Conservation (phyloP, 1,140 invertebrate species). For the Sitobion miscanthi region DNA sequence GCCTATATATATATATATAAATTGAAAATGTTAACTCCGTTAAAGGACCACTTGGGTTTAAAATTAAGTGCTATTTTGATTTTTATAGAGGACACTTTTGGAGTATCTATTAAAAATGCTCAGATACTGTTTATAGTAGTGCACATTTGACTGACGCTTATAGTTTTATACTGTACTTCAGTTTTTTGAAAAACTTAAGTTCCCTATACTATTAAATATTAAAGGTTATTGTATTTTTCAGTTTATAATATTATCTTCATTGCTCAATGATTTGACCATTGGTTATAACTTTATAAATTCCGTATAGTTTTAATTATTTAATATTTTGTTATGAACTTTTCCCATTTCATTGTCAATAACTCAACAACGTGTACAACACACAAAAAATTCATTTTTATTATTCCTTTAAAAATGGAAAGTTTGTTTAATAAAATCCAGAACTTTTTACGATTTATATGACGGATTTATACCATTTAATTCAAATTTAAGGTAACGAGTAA, state of each 20-base stretch:
- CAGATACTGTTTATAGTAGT: not conserved
- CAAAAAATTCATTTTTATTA: too few species aligned
- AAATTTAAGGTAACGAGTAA: not conserved
- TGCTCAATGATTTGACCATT: not conserved
- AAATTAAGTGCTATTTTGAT: not conserved
- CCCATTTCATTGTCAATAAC: too few species aligned
- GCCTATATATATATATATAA: not conserved
- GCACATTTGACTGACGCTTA: not conserved
- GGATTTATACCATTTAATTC: not conserved
- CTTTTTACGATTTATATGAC: not conserved
- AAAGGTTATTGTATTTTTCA: not conserved
- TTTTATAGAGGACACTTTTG: not conserved
- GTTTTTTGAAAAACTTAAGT: not conserved
- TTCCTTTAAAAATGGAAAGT: too few species aligned
- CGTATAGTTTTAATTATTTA: too few species aligned
- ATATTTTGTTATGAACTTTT: too few species aligned
- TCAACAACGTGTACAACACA: too few species aligned
- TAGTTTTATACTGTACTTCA: not conserved
- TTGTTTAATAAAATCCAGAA: too few species aligned
- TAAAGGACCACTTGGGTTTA: not conserved
- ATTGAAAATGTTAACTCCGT: not conserved
- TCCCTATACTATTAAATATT: too few species aligned
- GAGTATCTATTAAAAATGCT: not conserved
- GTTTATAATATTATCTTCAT: not conserved
- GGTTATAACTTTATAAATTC: not conserved